Evolutionary conservation across 2,888 invertebrate species (phyloP), one percentile per base, ranked within the genome.

Genomic region (Drosophila atripex): DNA sequence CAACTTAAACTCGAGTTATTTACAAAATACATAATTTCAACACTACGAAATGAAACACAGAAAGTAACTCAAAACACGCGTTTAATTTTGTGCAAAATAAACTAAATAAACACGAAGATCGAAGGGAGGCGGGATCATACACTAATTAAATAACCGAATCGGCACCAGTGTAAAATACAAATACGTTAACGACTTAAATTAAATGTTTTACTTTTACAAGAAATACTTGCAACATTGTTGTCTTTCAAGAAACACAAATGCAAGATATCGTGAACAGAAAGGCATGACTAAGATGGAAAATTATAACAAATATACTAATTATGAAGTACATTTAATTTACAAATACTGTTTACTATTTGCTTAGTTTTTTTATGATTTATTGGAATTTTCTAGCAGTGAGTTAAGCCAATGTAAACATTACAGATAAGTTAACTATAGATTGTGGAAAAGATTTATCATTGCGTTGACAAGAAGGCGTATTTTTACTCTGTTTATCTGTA

Each of bases 21-120:
- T 46, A 64, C 63, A 68, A 52, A 9, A 55, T 54, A 68, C 69
- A 54, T 46, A 32, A n/a, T 46, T 32, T 25, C 23, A n/a, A 46
- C 61, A 63, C 69, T 61, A 61, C 60, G 25, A 41, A 14, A 50
- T 45, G 21, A 2, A 14, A 64, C 35, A 64, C 68, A 35, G 6
- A 63, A 25, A 25, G 35, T 1, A 45, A 66, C 35, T 63, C 30
- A 35, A 46, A 52, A 61, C 60, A 35, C 64, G 55, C 64, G 64
- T 9, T 45, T 50, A 50, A 25, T 21, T 43, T 16, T 9, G 12
- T 39, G 25, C 23, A 12, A 8, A 39, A 11, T n/a, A 18, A 35
- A 35, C 47, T 16, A 14, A 18, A 53, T 28, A 21, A 47, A 23
- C 12, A 47, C 28, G n/a, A 41, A 30, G 16, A 16, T 38, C 21